A percentile compares a stretch with the other conserved stretches of the same genome.
These are phyloP conservation scores for Chaenodraco wilsoni DNA, from an alignment of 2,797 vertebrate species.

Conservation along the genomic window DNA sequence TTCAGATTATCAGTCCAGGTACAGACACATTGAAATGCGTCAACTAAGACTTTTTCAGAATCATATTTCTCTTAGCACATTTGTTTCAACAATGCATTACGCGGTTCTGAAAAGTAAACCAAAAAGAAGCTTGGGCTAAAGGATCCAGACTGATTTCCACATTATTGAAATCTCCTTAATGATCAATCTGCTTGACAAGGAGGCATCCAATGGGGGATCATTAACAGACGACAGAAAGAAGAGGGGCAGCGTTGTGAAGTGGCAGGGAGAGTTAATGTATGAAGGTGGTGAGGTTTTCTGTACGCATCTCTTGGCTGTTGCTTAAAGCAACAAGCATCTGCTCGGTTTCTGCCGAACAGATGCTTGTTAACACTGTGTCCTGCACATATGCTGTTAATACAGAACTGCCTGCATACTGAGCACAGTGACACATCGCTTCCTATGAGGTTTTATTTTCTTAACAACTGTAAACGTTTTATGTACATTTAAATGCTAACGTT, in stretches of 20 bases:
- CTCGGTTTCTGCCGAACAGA: conserved; percentile 10
- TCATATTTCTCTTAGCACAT: background rate
- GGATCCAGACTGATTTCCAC: background rate
- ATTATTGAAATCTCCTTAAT: background rate
- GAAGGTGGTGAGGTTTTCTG: background rate
- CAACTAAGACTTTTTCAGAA: background rate
- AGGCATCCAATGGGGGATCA: background rate
- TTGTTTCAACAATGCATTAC: background rate
- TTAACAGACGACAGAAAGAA: background rate
- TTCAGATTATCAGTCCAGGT: background rate
- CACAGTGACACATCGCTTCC: background rate
- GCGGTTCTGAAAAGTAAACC: conserved; percentile 1
- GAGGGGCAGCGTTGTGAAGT: background rate
- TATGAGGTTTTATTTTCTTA: background rate
- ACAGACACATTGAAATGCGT: background rate
- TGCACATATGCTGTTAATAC: conserved; percentile 5
- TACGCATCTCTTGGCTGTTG: background rate
- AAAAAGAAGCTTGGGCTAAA: background rate
- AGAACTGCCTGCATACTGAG: background rate
- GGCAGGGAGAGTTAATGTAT: background rate
- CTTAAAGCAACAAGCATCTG: conserved; percentile 21
- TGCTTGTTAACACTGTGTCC: conserved; percentile 9
- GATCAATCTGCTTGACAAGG: background rate
- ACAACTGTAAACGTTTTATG: conserved; percentile 11
- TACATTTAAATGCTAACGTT: background rate